Percentiles rank a stretch among this genome's conserved stretches.
phyloP scores from a whole-genome alignment of 2,888 invertebrate species.

The Chymomyza procnemis region DNA sequence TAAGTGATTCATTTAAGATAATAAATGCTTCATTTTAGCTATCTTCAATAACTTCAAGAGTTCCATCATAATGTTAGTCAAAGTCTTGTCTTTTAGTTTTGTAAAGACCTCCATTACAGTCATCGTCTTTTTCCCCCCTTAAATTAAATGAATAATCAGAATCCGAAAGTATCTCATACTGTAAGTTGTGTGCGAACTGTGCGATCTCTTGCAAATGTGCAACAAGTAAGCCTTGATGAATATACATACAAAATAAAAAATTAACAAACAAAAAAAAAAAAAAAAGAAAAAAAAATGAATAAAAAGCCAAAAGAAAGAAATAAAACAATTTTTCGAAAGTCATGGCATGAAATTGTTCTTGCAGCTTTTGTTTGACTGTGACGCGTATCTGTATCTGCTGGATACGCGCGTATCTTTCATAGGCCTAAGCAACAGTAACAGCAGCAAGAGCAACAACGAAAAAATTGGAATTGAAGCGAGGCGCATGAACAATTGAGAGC shows the following conservation, averaged over 20 bases:
- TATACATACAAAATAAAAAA: background rate
- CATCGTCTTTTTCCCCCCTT: background rate
- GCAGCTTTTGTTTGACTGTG: conserved; percentile 24
- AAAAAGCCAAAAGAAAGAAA: conserved; percentile 16
- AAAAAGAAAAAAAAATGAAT: background rate
- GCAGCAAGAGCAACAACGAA: conserved; percentile 8
- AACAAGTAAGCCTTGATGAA: background rate
- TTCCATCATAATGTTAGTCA: no score
- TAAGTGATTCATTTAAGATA: no score
- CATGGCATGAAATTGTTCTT: conserved; percentile 66
- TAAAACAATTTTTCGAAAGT: conserved; percentile 53
- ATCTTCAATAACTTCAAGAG: no score
- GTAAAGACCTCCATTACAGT: no score
- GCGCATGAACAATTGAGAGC: conserved; percentile 64
- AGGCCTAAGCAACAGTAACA: conserved; percentile 53
- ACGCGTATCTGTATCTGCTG: conserved; percentile 52
- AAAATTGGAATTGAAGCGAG: conserved; percentile 17
- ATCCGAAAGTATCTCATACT: conserved; percentile 40
- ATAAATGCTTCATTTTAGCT: no score
- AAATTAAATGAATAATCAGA: background rate
- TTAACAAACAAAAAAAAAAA: background rate
- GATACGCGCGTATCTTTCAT: conserved; percentile 31
- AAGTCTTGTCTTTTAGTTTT: no score
- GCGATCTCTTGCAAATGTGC: background rate
- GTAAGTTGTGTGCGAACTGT: conserved; percentile 15